Base-by-base conservation (phyloP, 2,888 invertebrate genomes). In the Xestia sexstrigata region DNA sequence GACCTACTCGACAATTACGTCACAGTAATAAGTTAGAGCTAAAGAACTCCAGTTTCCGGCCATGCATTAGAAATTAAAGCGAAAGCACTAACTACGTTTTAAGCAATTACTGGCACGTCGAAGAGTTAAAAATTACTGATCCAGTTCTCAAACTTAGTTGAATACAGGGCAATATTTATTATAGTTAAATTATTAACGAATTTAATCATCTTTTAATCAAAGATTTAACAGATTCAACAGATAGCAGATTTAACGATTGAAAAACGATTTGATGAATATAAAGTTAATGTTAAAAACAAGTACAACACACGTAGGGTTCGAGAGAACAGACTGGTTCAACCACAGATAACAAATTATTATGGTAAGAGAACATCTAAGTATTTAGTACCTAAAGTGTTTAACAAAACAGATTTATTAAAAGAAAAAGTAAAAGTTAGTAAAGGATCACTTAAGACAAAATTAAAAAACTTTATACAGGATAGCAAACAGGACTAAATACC, bases 11-110 rank as follows among this genome's bases (percentile, higher is more conserved):
- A 69, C 62, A 69, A 49, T 66, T 58, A 70, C 65, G 55, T 62
- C 73, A 63, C 74, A 65, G 66, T 52, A 73, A 78, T 84, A 77
- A 78, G 75, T 83, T 67, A 70, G 47, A 71, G 47, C 55, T 76
- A 78, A 82, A 89, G 86, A 85, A 82, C 83, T 80, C 73, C 82
- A 86, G 86, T 84, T 84, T 79, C 81, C 80, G 80, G 74, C 77
- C 49, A 77, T 86, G 77, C 90, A 92, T 92, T 89, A 92, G 84
- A 91, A 91, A 92, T 93, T 91, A 90, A 92, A 91, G 89, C 80
- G 84, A 88, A 90, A 89, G 85, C 84, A 85, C 91, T 90, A 90
- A 92, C 91, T 92, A 90, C 88, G 90, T 90, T 92, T 91, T 91
- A 88, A n/a, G n/a, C 90, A 92, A 92, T 93, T 92, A 93, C 89